These are phyloP conservation scores for Drosophila ananassae DNA, from an alignment of 1,140 invertebrate genomes.

Conservation along the genomic window DNA sequence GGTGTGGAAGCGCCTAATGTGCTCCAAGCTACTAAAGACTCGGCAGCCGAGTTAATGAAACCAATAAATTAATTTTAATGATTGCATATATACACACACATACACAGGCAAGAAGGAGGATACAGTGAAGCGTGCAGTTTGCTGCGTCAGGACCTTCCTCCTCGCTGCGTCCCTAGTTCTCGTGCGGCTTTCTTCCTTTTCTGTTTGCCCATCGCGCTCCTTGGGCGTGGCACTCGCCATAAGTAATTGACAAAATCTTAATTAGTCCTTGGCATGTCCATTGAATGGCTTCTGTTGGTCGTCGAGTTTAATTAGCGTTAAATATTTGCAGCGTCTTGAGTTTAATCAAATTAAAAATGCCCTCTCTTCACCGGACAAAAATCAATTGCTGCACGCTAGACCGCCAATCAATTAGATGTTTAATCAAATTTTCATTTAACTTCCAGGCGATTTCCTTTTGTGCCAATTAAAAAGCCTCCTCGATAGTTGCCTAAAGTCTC, in stretches of 20 bases:
- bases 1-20: conserved; percentile 63
- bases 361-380: conserved; percentile 16
- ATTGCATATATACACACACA: conserved; percentile 66
- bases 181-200: not conserved
- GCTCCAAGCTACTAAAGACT: conserved; percentile 67
- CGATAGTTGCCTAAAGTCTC: conserved; percentile 48
- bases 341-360: conserved; percentile 79
- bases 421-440: conserved; percentile 70
- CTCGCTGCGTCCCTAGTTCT: not conserved
- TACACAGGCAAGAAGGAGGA: conserved; percentile 15
- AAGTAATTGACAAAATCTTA: conserved; percentile 83
- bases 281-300: conserved; percentile 74
- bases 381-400: conserved; percentile 32
- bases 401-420: conserved; percentile 48
- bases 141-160: conserved; percentile 58
- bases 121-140: conserved; percentile 63
- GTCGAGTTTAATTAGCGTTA: conserved; percentile 77
- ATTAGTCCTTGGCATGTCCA: conserved; percentile 81
- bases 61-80: conserved; percentile 84
- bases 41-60: conserved; percentile 78
- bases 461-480: conserved; percentile 53
- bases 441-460: conserved; percentile 21
- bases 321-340: conserved; percentile 63
- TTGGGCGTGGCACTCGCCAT: conserved; percentile 73
- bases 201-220: not conserved